Evolutionary conservation across 2,797 vertebrate genomes (phyloP), one percentile per base, ranked within the genome.

Genomic region (Antrozous pallidus): DNA sequence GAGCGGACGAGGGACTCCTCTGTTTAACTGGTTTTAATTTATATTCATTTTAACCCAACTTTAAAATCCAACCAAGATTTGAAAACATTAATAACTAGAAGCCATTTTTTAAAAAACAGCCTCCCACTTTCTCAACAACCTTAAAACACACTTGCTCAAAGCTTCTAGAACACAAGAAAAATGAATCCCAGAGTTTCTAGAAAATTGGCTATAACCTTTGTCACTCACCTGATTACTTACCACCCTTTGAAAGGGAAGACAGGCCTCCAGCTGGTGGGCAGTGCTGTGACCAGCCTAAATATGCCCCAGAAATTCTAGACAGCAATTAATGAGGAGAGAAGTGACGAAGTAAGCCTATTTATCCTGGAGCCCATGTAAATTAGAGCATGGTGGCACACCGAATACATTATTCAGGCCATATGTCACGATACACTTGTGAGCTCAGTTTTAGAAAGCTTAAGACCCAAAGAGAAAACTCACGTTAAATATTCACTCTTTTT

Each of bases 11-110:
- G 63, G 87, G 94, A 97, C 97, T 96, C 93, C 97, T 98, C 33
- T 71, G 92, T 96, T 51, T 38, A 97, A 97, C 96, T 97, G 96
- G 84, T 97, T 98, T 97, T 95, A 96, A 98, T 98, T 98, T 98
- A 96, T 95, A 97, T 96, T 79, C 92, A 94, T 89, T 98, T 97
- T 96, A 97, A 47, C 81, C 93, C 82, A 93, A 93, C 96, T 96
- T 95, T 95, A 96, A 98, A 98, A 98, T 69, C 85, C 91, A 91
- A 94, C 67, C 87, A 94, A 94, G 92, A 95, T 74, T 93, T 92
- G 82, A 94, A 96, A 94, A 88, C 93, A 94, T 95, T 94, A 90
- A 95, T 97, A 96, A 97, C 92, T 89, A 93, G 51, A 83, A 94
- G 91, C 91, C 63, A 90, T 94, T 95, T 96, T 94, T 94, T 94